phyloP scores from a whole-genome alignment of 1,140 invertebrate genomes.

The Megalonaias nervosa region DNA sequence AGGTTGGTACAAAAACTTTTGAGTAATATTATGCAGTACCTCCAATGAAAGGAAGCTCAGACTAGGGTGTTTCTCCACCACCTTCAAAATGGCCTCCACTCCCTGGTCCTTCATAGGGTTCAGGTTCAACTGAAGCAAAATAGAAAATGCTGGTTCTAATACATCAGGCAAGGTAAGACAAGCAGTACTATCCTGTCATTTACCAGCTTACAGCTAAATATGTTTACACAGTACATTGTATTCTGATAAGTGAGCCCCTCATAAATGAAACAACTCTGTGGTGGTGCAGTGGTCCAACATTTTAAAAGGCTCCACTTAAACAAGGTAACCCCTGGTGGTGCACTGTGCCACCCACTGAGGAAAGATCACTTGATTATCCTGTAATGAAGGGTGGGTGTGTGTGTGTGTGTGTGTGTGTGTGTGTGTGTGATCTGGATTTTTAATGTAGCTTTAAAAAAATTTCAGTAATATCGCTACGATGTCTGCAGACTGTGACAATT shows the following conservation, averaged over 20 bases:
- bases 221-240: neutral
- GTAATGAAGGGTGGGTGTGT: no score
- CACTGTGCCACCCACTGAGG: no score
- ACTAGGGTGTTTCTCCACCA: slow-evolving; percentile 36
- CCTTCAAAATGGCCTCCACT: slow-evolving; percentile 53
- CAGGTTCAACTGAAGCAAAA: slow-evolving; percentile 53
- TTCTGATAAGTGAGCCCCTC: neutral
- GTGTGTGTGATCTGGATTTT: no score
- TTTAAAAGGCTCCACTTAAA: no score
- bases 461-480: no score
- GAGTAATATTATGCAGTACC: slow-evolving; percentile 37
- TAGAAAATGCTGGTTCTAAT: neutral
- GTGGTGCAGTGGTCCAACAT: neutral
- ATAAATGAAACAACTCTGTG: neutral
- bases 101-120: slow-evolving; percentile 58
- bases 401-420: no score
- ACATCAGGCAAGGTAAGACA: neutral
- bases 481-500: no score
- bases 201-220: neutral
- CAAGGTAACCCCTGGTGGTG: no score
- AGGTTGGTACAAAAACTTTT: no score
- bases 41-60: slow-evolving; percentile 52
- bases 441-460: no score
- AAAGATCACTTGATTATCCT: no score
- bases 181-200: neutral